Percentiles rank a stretch among this genome's conserved stretches.
Evolutionary conservation across 1,140 invertebrate species (phyloP).

Genomic region (Monomorium pharaonis): DNA sequence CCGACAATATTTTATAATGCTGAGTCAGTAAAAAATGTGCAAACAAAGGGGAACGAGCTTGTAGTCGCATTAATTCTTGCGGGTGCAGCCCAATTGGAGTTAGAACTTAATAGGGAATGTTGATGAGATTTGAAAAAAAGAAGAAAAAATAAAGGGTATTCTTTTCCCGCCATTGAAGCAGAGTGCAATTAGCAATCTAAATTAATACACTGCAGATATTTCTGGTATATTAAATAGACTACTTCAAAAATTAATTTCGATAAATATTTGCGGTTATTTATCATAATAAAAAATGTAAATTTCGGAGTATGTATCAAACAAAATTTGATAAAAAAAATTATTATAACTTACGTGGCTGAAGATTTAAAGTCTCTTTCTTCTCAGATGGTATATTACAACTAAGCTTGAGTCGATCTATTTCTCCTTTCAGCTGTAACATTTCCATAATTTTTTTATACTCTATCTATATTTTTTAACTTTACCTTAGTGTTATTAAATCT

Average conservation of each 20-base stretch:
- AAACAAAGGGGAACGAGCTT: conserved; percentile 52
- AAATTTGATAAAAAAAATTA: conserved; percentile 1
- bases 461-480: background rate
- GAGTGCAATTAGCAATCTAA: conserved; percentile 41
- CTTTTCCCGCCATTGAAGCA: conserved; percentile 17
- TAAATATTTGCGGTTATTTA: background rate
- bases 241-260: background rate
- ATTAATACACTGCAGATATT: background rate
- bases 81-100: conserved; percentile 28
- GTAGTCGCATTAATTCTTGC: conserved; percentile 40
- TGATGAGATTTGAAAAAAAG: background rate
- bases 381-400: conserved; percentile 60
- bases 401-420: conserved; percentile 76
- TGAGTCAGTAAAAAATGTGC: conserved; percentile 34
- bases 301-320: background rate
- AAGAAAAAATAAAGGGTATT: background rate
- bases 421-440: conserved; percentile 75
- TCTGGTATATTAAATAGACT: background rate
- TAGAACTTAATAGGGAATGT: conserved; percentile 48
- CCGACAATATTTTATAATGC: conserved; percentile 72
- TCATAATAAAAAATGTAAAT: background rate
- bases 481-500: background rate
- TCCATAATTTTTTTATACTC: background rate
- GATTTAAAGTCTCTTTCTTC: conserved; percentile 42
- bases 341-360: conserved; percentile 71